Conservation (phyloP, 1,140 invertebrate species). For the Belonocnema kinseyi region DNA sequence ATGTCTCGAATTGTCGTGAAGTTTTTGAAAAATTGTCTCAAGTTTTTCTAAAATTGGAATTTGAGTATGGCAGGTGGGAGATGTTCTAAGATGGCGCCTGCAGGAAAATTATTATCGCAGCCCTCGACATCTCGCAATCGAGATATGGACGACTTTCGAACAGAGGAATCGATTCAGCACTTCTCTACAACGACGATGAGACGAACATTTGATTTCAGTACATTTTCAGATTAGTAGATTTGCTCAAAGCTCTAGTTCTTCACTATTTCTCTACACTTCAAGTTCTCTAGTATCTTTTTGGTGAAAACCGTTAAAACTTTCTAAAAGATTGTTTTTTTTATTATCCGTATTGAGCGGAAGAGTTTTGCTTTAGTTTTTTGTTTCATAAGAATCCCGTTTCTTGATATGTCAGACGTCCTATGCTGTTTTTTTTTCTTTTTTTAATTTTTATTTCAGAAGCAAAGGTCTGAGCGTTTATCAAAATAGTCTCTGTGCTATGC, state of each 20-base stretch:
- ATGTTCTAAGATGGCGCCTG: no score
- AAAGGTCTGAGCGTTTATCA: conserved; percentile 48
- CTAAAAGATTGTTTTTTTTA: conserved; percentile 57
- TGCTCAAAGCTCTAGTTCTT: no score
- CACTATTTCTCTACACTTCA: not conserved
- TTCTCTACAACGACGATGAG: not conserved
- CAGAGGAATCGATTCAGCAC: not conserved
- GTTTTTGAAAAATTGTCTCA: no score
- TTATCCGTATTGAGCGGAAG: conserved; percentile 71
- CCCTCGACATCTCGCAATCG: no score
- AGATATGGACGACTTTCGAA: no score
- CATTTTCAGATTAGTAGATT: no score
- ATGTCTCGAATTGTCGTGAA: no score
- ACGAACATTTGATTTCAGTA: not conserved
- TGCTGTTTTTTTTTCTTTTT: conserved; percentile 34
- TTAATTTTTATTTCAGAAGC: conserved; percentile 10
- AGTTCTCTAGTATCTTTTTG: conserved; percentile 18
- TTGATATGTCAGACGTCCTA: conserved; percentile 70
- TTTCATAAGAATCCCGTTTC: conserved; percentile 62
- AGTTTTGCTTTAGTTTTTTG: conserved; percentile 67
- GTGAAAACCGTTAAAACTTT: conserved; percentile 56
- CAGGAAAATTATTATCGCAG: no score
- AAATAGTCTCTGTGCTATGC: conserved; percentile 46
- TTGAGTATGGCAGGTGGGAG: no score
- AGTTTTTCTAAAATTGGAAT: no score